These are phyloP conservation scores for Alviniconcha strummeri DNA, from an alignment of 2,888 invertebrate genomes.

Conservation along the genomic window DNA sequence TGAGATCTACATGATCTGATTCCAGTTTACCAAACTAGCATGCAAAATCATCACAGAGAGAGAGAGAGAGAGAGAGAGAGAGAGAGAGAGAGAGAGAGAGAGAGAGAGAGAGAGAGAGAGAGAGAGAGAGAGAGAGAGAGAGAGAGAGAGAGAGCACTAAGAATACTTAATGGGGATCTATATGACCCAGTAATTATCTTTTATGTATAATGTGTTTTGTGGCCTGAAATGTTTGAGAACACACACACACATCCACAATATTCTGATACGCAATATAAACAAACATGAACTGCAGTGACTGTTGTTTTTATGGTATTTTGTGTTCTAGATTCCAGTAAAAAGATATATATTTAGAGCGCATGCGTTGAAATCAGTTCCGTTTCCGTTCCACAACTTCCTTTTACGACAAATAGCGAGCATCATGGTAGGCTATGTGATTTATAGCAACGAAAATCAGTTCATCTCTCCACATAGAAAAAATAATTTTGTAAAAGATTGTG, in stretches of 20 bases:
- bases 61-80: neutral
- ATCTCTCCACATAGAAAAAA: too few relatives aligned
- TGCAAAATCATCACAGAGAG: too few relatives aligned
- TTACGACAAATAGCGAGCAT: conserved; percentile 26
- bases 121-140: neutral
- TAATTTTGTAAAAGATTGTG: too few relatives aligned
- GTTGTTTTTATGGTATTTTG: too few relatives aligned
- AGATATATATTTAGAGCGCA: conserved; percentile 17
- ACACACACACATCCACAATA: too few relatives aligned
- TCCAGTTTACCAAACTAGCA: too few relatives aligned
- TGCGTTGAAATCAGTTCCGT: neutral
- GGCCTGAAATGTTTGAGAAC: too few relatives aligned
- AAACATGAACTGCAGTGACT: too few relatives aligned
- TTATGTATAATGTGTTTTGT: too few relatives aligned
- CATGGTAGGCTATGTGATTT: conserved; percentile 30
- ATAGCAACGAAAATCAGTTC: neutral
- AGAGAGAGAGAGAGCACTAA: neutral
- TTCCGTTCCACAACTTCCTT: conserved; percentile 30
- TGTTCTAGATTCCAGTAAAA: too few relatives aligned
- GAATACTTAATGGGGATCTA: neutral
- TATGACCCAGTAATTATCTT: neutral
- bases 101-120: neutral
- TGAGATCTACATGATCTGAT: too few relatives aligned
- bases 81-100: neutral
- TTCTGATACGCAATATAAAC: too few relatives aligned